Base-by-base conservation (phyloP, 2,797 vertebrate genomes). In the Tadarida brasiliensis region DNA sequence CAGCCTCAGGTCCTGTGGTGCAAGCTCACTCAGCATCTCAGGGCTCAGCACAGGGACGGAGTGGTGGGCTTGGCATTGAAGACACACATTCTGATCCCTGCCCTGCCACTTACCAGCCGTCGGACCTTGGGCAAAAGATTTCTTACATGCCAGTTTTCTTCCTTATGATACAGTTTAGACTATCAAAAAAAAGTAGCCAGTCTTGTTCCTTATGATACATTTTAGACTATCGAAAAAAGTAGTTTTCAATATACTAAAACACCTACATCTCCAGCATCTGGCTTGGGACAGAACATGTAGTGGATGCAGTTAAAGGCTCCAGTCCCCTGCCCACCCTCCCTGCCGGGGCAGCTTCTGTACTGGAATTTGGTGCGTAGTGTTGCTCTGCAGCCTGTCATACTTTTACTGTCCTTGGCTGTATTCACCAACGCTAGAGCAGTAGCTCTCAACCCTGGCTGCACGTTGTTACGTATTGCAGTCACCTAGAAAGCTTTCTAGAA, bases 91-190 rank as follows among this genome's bases (percentile, higher is more conserved):
- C 54, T 33, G 30, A 26, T 35, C n/a, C 59, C 84, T 87, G 44
- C 74, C 44, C 71, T 26, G 28, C 85, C 81, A 63, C 54, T 90
- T 65, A 51, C 30, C 51, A 74, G 67, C 92, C 2, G 0, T 90
- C 51, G 84, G 30, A 74, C 73, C 51, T 87, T 74, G 76, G 57
- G 39, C 68, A 87, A 81, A 70, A 51, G 33, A 44, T 90, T 90
- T 90, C 59, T 83, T 65, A n/a, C n/a, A 63, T 85, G 74, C 67
- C 68, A 10, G 3, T 68, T 92, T 88, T 92, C n/a, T 92, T 85
- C 70, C 49, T 70, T 68, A 7, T 9, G 22, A 33, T 91, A 74
- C 44, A 3, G 47, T 35, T 26, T 73, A 73, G 71, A 20, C 30
- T 33, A 30, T 6, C 0, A 7, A 16, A 17, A 49, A 49, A 67